Percentiles rank a stretch among this genome's conserved stretches.
Conservation (phyloP, 1,140 invertebrate species). For the Caenorhabditis latens region DNA sequence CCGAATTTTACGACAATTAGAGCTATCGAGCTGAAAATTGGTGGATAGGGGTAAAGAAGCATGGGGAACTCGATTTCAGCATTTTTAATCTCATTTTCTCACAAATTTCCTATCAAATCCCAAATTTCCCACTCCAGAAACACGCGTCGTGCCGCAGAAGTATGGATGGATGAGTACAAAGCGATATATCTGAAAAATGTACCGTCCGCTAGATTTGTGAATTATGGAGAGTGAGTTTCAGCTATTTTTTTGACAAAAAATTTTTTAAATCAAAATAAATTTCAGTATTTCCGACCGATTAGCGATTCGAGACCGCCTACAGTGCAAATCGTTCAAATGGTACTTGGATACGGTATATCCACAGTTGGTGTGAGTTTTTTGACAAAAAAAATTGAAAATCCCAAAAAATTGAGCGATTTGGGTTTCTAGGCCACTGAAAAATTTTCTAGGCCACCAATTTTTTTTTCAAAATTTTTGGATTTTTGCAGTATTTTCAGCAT, state of each 20-base stretch:
- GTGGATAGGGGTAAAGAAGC: too few relatives aligned
- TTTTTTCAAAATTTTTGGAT: too few relatives aligned
- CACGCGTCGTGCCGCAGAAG: slow-evolving; percentile 93
- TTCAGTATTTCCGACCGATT: slow-evolving; percentile 75
- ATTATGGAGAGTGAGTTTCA: slow-evolving; percentile 80
- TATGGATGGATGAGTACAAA: slow-evolving; percentile 97
- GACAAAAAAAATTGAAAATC: background rate
- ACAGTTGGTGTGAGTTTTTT: slow-evolving; percentile 80
- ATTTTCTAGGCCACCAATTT: too few relatives aligned
- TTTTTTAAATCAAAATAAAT: background rate
- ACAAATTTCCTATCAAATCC: background rate
- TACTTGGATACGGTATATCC: slow-evolving; percentile 97
- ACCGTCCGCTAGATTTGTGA: slow-evolving; percentile 80
- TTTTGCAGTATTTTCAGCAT: too few relatives aligned
- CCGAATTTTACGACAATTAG: too few relatives aligned
- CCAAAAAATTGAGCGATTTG: background rate
- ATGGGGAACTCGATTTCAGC: too few relatives aligned
- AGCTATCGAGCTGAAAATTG: too few relatives aligned
- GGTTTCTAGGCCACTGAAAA: background rate
- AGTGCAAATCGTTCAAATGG: slow-evolving; percentile 97
- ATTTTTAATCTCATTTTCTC: too few relatives aligned
- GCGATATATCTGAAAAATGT: slow-evolving; percentile 84
- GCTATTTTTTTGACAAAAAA: background rate
- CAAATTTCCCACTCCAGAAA: slow-evolving; percentile 85
- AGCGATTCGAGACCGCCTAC: slow-evolving; percentile 85